Conservation (phyloP, 2,888 invertebrate genomes). For the Charanyca ferruginea region DNA sequence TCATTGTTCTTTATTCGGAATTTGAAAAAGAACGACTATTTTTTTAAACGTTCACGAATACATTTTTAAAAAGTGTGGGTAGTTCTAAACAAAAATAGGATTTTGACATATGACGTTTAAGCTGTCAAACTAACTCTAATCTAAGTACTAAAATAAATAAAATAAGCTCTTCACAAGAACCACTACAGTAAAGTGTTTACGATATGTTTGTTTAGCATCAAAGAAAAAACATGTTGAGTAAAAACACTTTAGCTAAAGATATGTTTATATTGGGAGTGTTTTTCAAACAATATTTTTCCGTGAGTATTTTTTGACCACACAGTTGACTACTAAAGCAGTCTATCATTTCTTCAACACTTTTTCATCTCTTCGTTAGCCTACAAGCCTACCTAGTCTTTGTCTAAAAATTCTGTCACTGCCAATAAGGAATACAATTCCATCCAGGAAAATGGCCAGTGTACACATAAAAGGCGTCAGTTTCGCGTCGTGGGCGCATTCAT, state of each 20-base stretch:
- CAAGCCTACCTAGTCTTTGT: conserved; percentile 18
- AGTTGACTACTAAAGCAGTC: neutral
- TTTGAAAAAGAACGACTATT: neutral
- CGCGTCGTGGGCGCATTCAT: conserved; percentile 56
- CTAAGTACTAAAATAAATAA: neutral
- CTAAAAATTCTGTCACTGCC: conserved; percentile 18
- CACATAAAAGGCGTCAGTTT: conserved; percentile 64
- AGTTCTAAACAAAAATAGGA: too few species aligned
- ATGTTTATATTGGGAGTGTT: conserved; percentile 29
- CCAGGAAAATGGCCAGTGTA: conserved; percentile 50
- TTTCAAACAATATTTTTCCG: conserved; percentile 5
- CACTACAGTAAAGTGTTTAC: conserved; percentile 26
- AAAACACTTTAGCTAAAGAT: conserved; percentile 31
- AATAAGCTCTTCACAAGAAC: conserved; percentile 1
- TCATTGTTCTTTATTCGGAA: neutral
- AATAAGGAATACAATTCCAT: conserved; percentile 36
- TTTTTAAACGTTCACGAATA: neutral
- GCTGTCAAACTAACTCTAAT: neutral
- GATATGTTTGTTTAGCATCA: conserved; percentile 26
- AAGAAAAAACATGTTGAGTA: conserved; percentile 17
- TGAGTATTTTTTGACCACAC: neutral
- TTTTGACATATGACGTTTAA: neutral
- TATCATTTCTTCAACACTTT: neutral
- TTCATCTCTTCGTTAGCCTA: conserved; percentile 6
- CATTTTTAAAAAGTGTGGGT: neutral